Base-by-base conservation (phyloP, 2,797 vertebrate species). In the Darevskia nairensis region DNA sequence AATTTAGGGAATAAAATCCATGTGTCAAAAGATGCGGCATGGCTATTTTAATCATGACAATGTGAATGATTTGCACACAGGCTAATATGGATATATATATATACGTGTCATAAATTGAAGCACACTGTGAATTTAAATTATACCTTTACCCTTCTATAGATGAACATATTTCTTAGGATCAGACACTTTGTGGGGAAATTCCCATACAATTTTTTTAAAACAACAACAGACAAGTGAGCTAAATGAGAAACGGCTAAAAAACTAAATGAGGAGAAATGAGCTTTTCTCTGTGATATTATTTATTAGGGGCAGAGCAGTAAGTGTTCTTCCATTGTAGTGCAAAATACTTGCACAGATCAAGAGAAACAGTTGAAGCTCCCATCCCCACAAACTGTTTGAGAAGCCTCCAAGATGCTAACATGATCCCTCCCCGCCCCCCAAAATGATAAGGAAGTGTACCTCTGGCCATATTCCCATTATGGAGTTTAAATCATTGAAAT, bases 31-130 rank as follows among this genome's bases (percentile, higher is more conserved):
- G 19, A 32, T 84, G 79, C 68, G 72, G 19, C 0, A 6, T 44
- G 15, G n/a, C 66, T 85, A 79, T 64, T 94, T 90, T 91, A 83
- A 50, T 55, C 7, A 81, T 32, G 44, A 76, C 17, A 86, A 39
- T 71, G 44, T 79, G 64, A 68, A 32, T 79, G 7, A 50, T 89
- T 32, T n/a, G 75, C 15, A 71, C 21, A 69, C 4, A 77, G 8
- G 4, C 7, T 75, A 46, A 27, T 77, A 59, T 23, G 72, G 46
- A 46, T 61, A 69, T 68, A 4, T 55, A 4, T 50, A 15, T 50
- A 15, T 50, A 15, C 13, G 77, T 13, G 25, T 3, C 1, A 0
- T 55, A 46, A 1, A 11, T 69, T 86, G 39, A 88, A 86, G 8
- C 44, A 19, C n/a, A 71, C 68, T 80, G 2, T 55, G 44, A 4